Percentiles rank a stretch among this genome's conserved stretches.
These are phyloP conservation scores for Temnothorax curvispinosus DNA, from an alignment of 1,140 invertebrate species.

Conservation along the genomic window DNA sequence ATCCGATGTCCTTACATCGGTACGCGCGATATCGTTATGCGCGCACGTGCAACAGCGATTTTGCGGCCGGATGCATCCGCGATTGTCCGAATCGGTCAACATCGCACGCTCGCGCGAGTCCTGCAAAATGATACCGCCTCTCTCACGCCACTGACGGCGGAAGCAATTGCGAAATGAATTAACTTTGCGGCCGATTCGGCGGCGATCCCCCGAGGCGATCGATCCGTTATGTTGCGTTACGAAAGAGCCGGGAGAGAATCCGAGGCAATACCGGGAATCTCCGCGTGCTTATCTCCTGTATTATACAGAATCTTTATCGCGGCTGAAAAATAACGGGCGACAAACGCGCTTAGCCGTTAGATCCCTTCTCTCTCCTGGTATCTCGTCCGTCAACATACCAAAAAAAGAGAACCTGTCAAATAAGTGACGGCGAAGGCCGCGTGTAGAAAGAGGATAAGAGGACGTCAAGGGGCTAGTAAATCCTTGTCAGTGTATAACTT, in stretches of 20 bases:
- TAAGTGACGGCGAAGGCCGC: conserved; percentile 7
- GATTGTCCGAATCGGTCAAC: conserved; percentile 30
- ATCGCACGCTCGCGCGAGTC: neutral
- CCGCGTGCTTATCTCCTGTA: neutral
- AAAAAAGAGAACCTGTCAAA: conserved; percentile 14
- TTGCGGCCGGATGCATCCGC: conserved; percentile 4
- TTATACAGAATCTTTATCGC: conserved; percentile 4
- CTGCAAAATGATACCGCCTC: conserved; percentile 3
- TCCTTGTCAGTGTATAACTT: conserved; percentile 52
- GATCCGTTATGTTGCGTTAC: conserved; percentile 39
- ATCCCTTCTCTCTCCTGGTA: neutral
- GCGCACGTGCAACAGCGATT: neutral
- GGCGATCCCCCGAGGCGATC: conserved; percentile 27
- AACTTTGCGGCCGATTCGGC: conserved; percentile 51
- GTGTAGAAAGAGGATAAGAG: conserved; percentile 38
- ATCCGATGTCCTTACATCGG: neutral
- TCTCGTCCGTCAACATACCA: neutral
- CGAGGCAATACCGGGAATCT: neutral
- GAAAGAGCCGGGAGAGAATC: conserved; percentile 34
- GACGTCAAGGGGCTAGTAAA: conserved; percentile 42
- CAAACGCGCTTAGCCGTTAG: conserved; percentile 30
- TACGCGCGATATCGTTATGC: neutral
- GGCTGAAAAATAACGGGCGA: conserved; percentile 9
- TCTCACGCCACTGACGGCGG: conserved; percentile 2
- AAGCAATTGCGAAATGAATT: conserved; percentile 51